Conservation (phyloP, 1,140 invertebrate species). For the Pachypeltis micranthus region DNA sequence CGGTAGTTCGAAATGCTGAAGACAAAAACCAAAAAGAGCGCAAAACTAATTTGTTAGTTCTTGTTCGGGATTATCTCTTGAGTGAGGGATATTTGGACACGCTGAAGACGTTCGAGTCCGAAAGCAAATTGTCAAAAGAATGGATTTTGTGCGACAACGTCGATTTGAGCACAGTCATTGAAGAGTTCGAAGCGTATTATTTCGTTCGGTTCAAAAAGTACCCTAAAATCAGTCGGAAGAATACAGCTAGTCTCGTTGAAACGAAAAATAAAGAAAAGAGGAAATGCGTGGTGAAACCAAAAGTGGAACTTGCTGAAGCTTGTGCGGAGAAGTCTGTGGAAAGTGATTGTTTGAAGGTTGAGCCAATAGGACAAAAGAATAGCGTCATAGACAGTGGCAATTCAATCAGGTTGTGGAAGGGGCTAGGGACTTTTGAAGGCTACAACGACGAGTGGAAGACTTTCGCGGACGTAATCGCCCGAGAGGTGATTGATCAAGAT, state of each 20-base stretch:
- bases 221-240: conserved; percentile 60
- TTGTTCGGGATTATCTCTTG: conserved; percentile 4
- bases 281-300: neutral
- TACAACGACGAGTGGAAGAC: conserved; percentile 38
- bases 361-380: neutral
- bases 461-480: conserved; percentile 43
- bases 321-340: neutral
- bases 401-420: conserved; percentile 33
- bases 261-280: conserved; percentile 1
- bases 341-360: neutral
- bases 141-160: conserved; percentile 82
- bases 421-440: conserved; percentile 36
- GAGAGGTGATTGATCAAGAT: conserved; percentile 51
- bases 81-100: conserved; percentile 19
- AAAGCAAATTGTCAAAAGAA: conserved; percentile 55
- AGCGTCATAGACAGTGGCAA: neutral
- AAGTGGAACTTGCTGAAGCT: neutral
- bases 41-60: conserved; percentile 14
- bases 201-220: conserved; percentile 72
- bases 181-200: conserved; percentile 82
- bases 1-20: neutral
- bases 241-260: neutral
- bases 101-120: conserved; percentile 39
- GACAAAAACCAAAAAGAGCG: conserved; percentile 13
- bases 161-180: conserved; percentile 71